Evolutionary conservation across 30 jellyfish, hydroid and myxozoan species (phyloP).

Genomic region (Haliclystus octoradiatus): DNA sequence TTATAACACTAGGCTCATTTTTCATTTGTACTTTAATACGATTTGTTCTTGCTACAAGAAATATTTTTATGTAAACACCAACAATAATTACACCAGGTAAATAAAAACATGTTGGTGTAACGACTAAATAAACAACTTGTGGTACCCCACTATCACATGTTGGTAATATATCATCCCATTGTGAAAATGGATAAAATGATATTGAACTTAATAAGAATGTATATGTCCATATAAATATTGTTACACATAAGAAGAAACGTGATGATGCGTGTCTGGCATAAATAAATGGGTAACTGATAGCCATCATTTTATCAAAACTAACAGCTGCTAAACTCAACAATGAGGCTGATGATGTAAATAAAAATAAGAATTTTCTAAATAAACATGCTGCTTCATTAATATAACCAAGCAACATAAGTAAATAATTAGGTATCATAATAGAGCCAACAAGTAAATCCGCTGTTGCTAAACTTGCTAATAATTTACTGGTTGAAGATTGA

Average conservation of each 20-base stretch:
- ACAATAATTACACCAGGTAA: slow-evolving; percentile 58
- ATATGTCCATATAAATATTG: slow-evolving; percentile 38
- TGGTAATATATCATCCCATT: slow-evolving; percentile 29
- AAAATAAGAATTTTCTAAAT: slow-evolving; percentile 37
- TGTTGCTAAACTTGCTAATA: slow-evolving; percentile 51
- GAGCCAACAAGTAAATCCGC: slow-evolving; percentile 63
- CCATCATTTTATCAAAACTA: slow-evolving; percentile 59
- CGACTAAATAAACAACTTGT: slow-evolving; percentile 32
- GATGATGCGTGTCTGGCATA: slow-evolving; percentile 49
- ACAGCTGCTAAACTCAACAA: slow-evolving; percentile 51
- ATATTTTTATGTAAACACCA: slow-evolving; percentile 52
- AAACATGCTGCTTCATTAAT: slow-evolving; percentile 10
- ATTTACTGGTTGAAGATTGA: slow-evolving; percentile 47
- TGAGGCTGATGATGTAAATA: slow-evolving; percentile 63
- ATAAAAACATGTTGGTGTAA: slow-evolving; percentile 56
- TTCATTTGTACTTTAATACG: slow-evolving; percentile 37
- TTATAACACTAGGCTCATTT: slow-evolving; percentile 14
- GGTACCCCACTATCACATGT: slow-evolving; percentile 74
- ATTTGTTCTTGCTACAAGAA: slow-evolving; percentile 46
- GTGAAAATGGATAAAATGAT: slow-evolving; percentile 7
- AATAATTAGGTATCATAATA: slow-evolving; percentile 52
- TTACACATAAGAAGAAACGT: slow-evolving; percentile 14
- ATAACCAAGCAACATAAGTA: slow-evolving; percentile 14
- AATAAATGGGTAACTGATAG: slow-evolving; percentile 42
- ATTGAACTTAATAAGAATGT: slow-evolving; percentile 16